Base-by-base conservation (phyloP, 2,797 vertebrate genomes). In the Anguilla megastoma region DNA sequence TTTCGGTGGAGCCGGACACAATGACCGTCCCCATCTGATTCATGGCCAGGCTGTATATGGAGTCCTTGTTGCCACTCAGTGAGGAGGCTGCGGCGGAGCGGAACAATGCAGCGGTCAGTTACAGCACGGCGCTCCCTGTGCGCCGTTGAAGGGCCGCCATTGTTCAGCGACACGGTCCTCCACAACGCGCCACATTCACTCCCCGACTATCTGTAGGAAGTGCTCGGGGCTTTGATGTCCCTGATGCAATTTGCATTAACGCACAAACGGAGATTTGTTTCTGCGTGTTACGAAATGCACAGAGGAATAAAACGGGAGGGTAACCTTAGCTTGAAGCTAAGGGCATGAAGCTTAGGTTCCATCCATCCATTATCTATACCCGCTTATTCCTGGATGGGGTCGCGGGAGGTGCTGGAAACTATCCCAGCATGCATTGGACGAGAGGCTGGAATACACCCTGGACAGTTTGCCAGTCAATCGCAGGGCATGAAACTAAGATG, bases 11-110 rank as follows among this genome's bases (percentile, higher is more conserved):
- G 92, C 98, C 99, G 2, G 98, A 99, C 86, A 99, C 98, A 90
- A 99, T 99, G 92, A 99, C 98, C 89, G 98, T 99, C 92, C 98
- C 99, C 97, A 99, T 98, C 88, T 99, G 98, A 95, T 99, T 99
- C 99, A 99, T 99, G 87, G 98, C 98, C 91, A 99, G 97, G 94
- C 98, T 99, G 94, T 99, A 99, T 96, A 99, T 99, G 3, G 99
- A 99, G 93, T 99, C 98, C 93, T 99, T 99, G 96, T 99, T 99
- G 89, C 99, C 98, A 92, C 98, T 99, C 92, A 99, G 95, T 71
- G 99, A 99, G 60, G 98, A 99, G 92, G 98, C 99, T 99, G 94
- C 90, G 3, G 41, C 74, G 41, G 74, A 41, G 74, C 16, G 74
- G 12, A 85, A 58, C n/a, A 85, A 79, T 30, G 74, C 50, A 86